Evolutionary conservation across 2,797 vertebrate genomes (phyloP).

Genomic region (Anolis apletophallus): DNA sequence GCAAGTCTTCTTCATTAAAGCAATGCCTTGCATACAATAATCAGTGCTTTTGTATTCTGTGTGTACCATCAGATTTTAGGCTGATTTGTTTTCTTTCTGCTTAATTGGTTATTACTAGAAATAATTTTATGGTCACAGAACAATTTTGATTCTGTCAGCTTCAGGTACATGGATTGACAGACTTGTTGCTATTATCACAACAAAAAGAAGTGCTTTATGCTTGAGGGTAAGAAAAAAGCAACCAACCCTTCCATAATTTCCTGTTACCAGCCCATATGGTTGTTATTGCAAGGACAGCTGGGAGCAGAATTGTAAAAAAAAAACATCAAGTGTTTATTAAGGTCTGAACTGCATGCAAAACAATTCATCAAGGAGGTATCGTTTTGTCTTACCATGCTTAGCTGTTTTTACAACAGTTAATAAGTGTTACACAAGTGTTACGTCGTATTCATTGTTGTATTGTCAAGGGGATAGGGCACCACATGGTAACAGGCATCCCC

Average conservation of each 20-base stretch:
- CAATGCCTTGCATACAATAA: neutral
- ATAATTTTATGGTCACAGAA: neutral
- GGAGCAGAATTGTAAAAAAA: neutral
- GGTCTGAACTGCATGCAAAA: neutral
- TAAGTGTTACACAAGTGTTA: neutral
- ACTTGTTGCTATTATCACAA: neutral
- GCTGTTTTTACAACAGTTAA: neutral
- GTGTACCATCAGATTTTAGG: neutral
- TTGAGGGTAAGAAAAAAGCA: neutral
- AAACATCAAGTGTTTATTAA: neutral
- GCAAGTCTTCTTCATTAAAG: neutral
- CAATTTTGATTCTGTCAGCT: neutral
- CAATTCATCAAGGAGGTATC: neutral
- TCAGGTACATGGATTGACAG: neutral
- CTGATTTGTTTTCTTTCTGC: neutral
- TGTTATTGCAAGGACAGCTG: neutral
- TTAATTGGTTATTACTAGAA: neutral
- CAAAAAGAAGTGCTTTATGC: neutral
- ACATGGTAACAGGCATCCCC: neutral
- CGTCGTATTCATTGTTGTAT: neutral
- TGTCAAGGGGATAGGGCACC: neutral
- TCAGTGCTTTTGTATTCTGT: neutral
- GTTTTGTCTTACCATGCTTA: neutral
- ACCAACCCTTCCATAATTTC: neutral
- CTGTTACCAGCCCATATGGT: constrained; percentile 12